These are phyloP conservation scores for Drosophila buzzatii DNA, from an alignment of 2,888 invertebrate species.

Conservation along the genomic window DNA sequence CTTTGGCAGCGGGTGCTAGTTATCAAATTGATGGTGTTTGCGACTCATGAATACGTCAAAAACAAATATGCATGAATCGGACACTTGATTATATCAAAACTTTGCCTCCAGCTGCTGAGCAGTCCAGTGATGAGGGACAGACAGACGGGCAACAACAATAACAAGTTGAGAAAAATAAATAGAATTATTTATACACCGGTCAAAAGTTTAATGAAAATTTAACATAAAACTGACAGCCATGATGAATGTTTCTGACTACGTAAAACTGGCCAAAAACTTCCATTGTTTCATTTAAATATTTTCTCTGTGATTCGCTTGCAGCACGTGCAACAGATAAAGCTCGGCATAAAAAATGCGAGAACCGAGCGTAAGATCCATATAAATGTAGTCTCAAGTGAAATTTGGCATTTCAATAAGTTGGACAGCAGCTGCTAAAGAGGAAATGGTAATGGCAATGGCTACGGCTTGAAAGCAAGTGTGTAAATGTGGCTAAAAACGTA, in stretches of 20 bases:
- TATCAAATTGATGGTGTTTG: constrained; percentile 73
- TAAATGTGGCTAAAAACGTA: not conserved
- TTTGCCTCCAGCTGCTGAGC: constrained; percentile 1
- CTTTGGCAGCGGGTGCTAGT: not conserved
- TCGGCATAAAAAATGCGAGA: constrained; percentile 1
- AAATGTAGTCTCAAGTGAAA: not conserved
- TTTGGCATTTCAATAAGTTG: constrained; percentile 5
- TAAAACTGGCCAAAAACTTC: constrained; percentile 4
- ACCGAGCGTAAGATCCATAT: not conserved
- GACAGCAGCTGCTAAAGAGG: constrained; percentile 3
- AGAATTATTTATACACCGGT: constrained; percentile 17
- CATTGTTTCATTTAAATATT: constrained; percentile 15
- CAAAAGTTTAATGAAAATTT: constrained; percentile 75
- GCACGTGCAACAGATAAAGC: constrained; percentile 41
- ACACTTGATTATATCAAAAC: constrained; percentile 64
- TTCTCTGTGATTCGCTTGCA: constrained; percentile 3
- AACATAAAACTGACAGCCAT: constrained; percentile 61
- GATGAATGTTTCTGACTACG: constrained; percentile 56
- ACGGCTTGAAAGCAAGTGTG: not conserved
- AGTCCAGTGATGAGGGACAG: constrained; percentile 40
- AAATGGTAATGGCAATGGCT: not conserved
- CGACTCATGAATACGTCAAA: constrained; percentile 69
- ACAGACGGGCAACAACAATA: not conserved
- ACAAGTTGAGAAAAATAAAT: not conserved
- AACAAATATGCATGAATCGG: constrained; percentile 70